These are phyloP conservation scores for Megalops cyprinoides DNA, from an alignment of 2,797 vertebrate genomes.

Conservation along the genomic window DNA sequence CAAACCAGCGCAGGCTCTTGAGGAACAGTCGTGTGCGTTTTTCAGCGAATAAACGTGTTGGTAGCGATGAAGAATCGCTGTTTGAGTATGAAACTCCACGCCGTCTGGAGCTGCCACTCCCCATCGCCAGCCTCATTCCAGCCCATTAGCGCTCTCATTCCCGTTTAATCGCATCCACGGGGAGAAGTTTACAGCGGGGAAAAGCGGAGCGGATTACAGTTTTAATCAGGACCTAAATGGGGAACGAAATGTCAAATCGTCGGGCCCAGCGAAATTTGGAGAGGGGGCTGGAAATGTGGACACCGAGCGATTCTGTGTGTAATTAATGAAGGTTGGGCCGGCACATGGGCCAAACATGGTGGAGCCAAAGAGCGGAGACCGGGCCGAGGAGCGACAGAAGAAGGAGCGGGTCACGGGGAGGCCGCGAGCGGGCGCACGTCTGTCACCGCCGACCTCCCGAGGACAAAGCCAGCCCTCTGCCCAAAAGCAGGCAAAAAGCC, in stretches of 20 bases:
- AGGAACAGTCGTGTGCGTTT: neutral
- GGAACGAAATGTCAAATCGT: no score
- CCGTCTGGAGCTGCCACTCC: neutral
- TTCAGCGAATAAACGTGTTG: neutral
- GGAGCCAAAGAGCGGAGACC: no score
- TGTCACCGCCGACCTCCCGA: slow-evolving; percentile 40
- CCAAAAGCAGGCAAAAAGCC: neutral
- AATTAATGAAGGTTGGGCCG: no score
- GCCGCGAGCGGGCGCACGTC: slow-evolving; percentile 12
- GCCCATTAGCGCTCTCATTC: neutral
- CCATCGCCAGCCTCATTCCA: neutral
- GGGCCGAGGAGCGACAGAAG: no score
- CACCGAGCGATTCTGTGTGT: no score
- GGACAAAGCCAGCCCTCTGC: neutral
- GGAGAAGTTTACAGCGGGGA: neutral
- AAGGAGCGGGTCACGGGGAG: no score
- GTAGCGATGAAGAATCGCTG: neutral
- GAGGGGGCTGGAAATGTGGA: no score
- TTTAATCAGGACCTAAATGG: no score
- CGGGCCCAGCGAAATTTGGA: no score
- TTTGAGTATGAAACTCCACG: neutral
- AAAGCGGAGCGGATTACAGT: no score
- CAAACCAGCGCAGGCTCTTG: neutral
- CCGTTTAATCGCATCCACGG: neutral
- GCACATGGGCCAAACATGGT: no score